A percentile compares a stretch with the other conserved stretches of the same genome.
Evolutionary conservation across 1,140 invertebrate species (phyloP).

Genomic region (Bursaphelenchus mucronatus): DNA sequence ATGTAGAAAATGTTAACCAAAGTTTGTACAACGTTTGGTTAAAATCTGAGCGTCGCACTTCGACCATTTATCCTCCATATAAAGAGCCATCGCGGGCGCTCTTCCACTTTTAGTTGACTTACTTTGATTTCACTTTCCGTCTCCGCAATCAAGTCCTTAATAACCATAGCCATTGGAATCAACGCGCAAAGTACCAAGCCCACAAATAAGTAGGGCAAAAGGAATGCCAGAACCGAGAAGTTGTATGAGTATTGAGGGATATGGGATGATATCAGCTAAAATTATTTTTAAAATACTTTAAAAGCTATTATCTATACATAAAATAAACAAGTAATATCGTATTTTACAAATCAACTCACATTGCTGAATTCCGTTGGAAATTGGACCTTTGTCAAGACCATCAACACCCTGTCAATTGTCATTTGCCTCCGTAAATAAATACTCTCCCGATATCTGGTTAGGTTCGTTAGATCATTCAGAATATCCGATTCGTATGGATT

Average conservation of each 20-base stretch:
- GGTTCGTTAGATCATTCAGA: background rate
- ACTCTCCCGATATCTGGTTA: background rate
- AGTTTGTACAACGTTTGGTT: too few relatives aligned
- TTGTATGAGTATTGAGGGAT: slow-evolving; percentile 1
- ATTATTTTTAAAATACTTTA: background rate
- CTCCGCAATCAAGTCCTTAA: slow-evolving; percentile 12
- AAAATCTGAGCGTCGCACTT: too few relatives aligned
- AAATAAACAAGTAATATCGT: background rate
- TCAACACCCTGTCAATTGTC: too few relatives aligned
- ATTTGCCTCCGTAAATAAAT: slow-evolving; percentile 5
- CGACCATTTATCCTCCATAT: too few relatives aligned
- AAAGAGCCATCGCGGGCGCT: too few relatives aligned
- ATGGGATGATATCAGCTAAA: background rate
- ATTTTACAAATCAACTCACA: slow-evolving; percentile 4
- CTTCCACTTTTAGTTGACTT: too few relatives aligned
- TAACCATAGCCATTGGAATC: background rate
- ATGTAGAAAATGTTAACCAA: too few relatives aligned
- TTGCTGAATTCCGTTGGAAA: too few relatives aligned
- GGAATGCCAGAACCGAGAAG: background rate
- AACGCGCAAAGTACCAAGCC: background rate
- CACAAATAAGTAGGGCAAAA: slow-evolving; percentile 5
- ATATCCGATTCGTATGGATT: slow-evolving; percentile 12
- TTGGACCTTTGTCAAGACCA: background rate
- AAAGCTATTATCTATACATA: background rate
- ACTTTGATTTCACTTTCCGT: background rate